Conservation (phyloP, 2,113 vertebrate species). For the Gobius niger region DNA sequence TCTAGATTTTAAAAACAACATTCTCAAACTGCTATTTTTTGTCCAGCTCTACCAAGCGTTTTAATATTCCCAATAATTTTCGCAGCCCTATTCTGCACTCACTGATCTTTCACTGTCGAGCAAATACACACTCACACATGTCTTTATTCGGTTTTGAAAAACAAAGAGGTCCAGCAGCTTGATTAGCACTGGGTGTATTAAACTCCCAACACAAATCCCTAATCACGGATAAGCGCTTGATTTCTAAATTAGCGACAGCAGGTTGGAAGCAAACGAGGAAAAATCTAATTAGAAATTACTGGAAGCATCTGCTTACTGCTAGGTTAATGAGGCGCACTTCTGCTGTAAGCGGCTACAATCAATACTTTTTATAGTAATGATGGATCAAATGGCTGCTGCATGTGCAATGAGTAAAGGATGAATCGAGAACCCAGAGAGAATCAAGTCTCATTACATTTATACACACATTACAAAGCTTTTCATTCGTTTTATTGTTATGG, state of each 20-base stretch:
- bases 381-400: conserved; percentile 26
- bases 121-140: conserved; percentile 30
- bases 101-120: conserved; percentile 20
- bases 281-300: conserved; percentile 37
- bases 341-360: conserved; percentile 17
- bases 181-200: conserved; percentile 55
- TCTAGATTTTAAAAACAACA: no score
- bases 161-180: conserved; percentile 43
- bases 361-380: conserved; percentile 32
- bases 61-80: neutral
- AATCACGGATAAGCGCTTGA: conserved; percentile 52
- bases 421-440: conserved; percentile 1
- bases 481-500: neutral
- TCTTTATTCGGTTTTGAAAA: conserved; percentile 17
- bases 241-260: conserved; percentile 48
- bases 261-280: conserved; percentile 38
- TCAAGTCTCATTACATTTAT: neutral
- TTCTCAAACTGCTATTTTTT: neutral
- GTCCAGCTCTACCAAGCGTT: neutral
- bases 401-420: conserved; percentile 1
- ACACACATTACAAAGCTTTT: neutral
- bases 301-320: conserved; percentile 32
- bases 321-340: conserved; percentile 35
- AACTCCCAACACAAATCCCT: conserved; percentile 43
- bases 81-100: conserved; percentile 1